Base-by-base conservation (phyloP, 2,113 vertebrate species). In the Eclectus roratus region DNA sequence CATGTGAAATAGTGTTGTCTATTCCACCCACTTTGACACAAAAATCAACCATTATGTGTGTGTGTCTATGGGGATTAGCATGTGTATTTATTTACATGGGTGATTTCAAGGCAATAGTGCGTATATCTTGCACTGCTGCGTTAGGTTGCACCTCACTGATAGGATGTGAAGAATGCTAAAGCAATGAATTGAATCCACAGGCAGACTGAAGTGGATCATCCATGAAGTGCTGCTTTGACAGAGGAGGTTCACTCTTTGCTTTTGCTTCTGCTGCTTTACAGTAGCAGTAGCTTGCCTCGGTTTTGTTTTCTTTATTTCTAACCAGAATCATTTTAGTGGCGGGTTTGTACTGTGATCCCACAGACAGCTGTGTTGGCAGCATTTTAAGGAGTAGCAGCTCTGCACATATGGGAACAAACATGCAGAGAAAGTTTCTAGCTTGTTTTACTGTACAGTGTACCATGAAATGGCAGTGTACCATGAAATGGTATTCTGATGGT, bases 1-100 rank as follows among this genome's bases (percentile, higher is more conserved):
- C 94, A 92, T 1, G 58, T 89, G 79, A 96, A 96, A 86, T 81
- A 91, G 55, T 13, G 43, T 9, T 3, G 43, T 88, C 68, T 91
- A 58, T 70, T 77, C 81, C 33, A 95, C 74, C 60, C 97, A 65
- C 80, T 96, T 95, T 0, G 74, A 95, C 80, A 79, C 71, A 31
- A 11, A 91, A 35, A 71, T 85, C 86, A 93, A 73, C 74, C 71
- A 88, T 58, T 96, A 49, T 23, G 49, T 63, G 6, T 29, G 35
- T 24, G 12, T 56, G 29, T 70, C 68, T 43, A 4, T 2, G 5
- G 49, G 43, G 23, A 33, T 37, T 53, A n/a, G 41, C 31, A 60
- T 35, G 12, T 39, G 3, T 49, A 3, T 21, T 39, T 35, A 43
- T 65, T 90, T 11, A 7, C 23, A 17, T n/a, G 44, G 33, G 21